Percentiles rank a stretch among this genome's conserved stretches.
Conservation (phyloP, 2,797 vertebrate genomes). For the Helostoma temminkii region DNA sequence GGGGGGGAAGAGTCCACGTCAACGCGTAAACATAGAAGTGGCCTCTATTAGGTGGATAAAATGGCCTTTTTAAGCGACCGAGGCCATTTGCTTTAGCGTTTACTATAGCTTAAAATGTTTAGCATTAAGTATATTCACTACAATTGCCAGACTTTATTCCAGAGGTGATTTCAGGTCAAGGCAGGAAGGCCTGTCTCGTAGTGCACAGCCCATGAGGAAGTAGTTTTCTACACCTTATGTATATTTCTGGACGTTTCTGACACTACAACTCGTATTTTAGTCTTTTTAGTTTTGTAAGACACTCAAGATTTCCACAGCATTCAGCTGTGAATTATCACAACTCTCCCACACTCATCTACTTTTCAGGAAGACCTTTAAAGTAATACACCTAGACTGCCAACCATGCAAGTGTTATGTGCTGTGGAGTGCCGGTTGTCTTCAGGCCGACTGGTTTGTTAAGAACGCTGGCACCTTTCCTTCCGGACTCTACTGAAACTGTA, state of each 20-base stretch:
- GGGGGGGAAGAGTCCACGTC: conserved; percentile 57
- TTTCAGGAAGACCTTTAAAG: neutral
- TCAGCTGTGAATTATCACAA: conserved; percentile 20
- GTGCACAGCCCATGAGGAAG: neutral
- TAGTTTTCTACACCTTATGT: neutral
- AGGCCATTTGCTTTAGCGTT: rapidly evolving
- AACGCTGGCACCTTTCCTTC: too few species aligned
- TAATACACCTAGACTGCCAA: neutral
- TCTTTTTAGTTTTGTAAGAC: neutral
- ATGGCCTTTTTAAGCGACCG: rapidly evolving
- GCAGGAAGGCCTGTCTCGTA: conserved; percentile 5
- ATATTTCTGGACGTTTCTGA: neutral
- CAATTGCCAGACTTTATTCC: neutral
- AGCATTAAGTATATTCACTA: too few species aligned
- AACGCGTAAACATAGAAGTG: conserved; percentile 22
- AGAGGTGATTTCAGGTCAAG: conserved; percentile 46
- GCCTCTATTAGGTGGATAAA: neutral
- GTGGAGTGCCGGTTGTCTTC: neutral
- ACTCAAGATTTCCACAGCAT: neutral
- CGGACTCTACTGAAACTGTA: neutral
- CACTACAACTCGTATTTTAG: neutral
- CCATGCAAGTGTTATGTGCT: neutral
- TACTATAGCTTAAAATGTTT: neutral
- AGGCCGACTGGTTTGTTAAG: too few species aligned
- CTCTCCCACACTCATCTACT: neutral